These are phyloP conservation scores for Pseudoatta argentina DNA, from an alignment of 1,140 invertebrate species.

Conservation along the genomic window DNA sequence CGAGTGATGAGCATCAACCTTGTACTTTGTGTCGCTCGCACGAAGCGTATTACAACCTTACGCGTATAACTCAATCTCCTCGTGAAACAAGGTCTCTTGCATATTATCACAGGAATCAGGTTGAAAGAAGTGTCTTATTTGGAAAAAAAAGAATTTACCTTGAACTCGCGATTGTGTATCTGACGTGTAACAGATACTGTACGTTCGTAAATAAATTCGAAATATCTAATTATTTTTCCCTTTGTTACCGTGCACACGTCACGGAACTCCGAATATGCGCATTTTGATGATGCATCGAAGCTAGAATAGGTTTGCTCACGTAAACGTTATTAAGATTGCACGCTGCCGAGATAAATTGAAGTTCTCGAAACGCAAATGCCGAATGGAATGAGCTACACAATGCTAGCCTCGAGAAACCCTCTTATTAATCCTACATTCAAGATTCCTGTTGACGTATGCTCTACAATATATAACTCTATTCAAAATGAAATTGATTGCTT, in stretches of 20 bases:
- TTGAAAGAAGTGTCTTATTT: not conserved
- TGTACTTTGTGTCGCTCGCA: not conserved
- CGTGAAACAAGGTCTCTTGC: conserved; percentile 13
- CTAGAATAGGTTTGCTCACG: not conserved
- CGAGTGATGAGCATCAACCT: conserved; percentile 12
- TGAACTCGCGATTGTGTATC: not conserved
- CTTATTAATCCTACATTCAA: not conserved
- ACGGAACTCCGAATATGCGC: not conserved
- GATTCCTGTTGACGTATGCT: not conserved
- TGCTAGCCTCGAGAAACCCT: not conserved
- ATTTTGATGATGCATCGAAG: not conserved
- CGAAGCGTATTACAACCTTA: conserved; percentile 1
- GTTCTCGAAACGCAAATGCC: not conserved
- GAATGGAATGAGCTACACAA: not conserved
- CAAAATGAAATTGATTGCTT: not conserved
- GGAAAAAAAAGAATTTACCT: not conserved
- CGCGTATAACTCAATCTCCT: conserved; percentile 14
- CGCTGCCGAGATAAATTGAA: conserved; percentile 25
- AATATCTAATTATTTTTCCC: conserved; percentile 22
- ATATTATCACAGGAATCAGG: conserved; percentile 26
- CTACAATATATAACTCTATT: not conserved
- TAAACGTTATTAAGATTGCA: not conserved
- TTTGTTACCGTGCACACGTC: not conserved
- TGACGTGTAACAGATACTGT: not conserved
- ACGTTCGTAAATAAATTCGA: not conserved